phyloP scores from a whole-genome alignment of 2,113 vertebrate genomes.

The Hylia prasina region DNA sequence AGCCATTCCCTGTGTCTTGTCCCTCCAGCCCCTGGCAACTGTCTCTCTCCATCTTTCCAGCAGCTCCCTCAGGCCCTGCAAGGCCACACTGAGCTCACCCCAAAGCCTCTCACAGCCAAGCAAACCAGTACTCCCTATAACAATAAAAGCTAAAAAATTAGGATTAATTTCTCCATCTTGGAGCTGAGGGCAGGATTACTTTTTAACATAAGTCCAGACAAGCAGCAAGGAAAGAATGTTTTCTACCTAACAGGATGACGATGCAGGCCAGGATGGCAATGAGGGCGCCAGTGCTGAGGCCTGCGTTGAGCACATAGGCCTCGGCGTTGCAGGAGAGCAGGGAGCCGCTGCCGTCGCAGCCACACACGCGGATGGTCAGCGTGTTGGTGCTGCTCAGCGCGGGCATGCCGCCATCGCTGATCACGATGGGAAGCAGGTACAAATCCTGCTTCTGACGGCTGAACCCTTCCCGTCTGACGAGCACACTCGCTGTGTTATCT shows the following conservation, averaged over 20 bases:
- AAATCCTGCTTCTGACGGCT: conserved; percentile 88
- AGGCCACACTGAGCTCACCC: fast-evolving
- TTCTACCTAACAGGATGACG: conserved; percentile 89
- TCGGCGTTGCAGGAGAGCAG: conserved; percentile 89
- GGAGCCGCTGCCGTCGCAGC: conserved; percentile 82
- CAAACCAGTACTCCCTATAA: not conserved
- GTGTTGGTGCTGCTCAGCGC: conserved; percentile 91
- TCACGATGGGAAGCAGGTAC: conserved; percentile 89
- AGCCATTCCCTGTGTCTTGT: not conserved
- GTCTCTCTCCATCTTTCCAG: not conserved
- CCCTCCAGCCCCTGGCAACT: not conserved
- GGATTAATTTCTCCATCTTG: not conserved
- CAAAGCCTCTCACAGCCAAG: not conserved
- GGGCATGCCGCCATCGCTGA: conserved; percentile 87
- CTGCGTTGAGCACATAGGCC: conserved; percentile 85
- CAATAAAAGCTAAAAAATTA: not conserved
- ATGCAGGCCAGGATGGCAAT: conserved; percentile 96
- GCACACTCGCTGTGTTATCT: conserved; percentile 89
- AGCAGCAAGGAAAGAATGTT: not conserved
- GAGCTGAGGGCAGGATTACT: not conserved
- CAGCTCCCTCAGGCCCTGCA: not conserved
- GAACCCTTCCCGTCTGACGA: conserved; percentile 83
- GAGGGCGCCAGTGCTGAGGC: conserved; percentile 92
- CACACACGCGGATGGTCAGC: conserved; percentile 90
- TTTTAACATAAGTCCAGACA: fast-evolving